Evolutionary conservation across 2,797 vertebrate species (phyloP).

Genomic region (Trachops cirrhosus): DNA sequence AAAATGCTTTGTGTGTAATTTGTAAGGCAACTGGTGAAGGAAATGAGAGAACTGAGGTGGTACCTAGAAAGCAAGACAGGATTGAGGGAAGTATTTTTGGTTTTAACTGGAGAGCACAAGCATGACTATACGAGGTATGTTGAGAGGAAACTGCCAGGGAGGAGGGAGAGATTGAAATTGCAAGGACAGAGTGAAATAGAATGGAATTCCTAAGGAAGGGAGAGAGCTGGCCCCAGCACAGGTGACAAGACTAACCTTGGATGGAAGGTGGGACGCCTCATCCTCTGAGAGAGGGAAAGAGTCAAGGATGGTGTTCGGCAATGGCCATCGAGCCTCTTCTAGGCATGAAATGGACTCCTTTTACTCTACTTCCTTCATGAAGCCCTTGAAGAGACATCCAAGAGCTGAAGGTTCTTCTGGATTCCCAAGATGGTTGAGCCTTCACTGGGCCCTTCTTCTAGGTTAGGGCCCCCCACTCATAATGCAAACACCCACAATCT

Average conservation of each 20-base stretch:
- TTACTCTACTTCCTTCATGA: background rate
- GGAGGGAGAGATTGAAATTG: background rate
- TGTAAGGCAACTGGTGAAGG: background rate
- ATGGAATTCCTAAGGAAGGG: background rate
- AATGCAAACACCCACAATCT: background rate
- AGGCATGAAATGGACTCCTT: background rate
- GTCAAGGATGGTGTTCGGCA: background rate
- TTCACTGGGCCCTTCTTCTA: background rate
- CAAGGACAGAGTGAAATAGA: background rate
- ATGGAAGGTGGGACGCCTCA: background rate
- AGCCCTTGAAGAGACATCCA: background rate
- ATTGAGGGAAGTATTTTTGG: background rate
- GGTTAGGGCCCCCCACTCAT: background rate
- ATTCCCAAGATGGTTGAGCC: background rate
- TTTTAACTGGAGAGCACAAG: background rate
- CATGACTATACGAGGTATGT: background rate
- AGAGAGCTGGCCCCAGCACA: background rate
- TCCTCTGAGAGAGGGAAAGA: background rate
- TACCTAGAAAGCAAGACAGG: background rate
- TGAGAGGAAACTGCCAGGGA: background rate
- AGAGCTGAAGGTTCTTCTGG: background rate
- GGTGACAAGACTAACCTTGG: background rate
- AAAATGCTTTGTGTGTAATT: background rate
- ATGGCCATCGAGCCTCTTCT: background rate
- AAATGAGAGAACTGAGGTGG: background rate